phyloP scores from a whole-genome alignment of 2,113 vertebrate genomes.

The Nipponia nippon region DNA sequence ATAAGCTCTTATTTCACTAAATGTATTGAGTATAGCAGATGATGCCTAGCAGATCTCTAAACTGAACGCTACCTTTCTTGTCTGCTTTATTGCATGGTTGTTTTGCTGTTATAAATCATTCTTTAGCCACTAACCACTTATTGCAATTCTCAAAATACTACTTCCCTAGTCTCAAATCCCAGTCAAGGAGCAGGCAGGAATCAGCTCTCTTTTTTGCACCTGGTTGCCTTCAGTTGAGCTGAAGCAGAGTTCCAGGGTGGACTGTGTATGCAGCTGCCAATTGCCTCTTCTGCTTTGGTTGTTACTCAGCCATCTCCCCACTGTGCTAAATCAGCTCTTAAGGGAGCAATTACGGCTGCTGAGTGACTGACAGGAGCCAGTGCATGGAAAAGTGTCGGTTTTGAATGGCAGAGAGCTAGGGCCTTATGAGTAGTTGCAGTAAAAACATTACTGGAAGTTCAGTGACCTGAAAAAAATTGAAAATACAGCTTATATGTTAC shows the following conservation, averaged over 20 bases:
- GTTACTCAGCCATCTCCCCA: not conserved
- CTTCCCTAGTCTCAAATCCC: not conserved
- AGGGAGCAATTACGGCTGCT: not conserved
- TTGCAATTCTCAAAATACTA: not conserved
- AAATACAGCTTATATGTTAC: not conserved
- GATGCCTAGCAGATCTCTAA: not conserved
- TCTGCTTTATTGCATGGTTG: not conserved
- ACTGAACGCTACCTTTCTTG: not conserved
- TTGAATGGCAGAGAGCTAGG: not conserved
- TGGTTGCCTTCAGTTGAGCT: not conserved
- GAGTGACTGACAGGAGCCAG: not conserved
- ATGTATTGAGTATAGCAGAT: not conserved
- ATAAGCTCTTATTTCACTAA: not conserved
- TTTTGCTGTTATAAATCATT: not conserved
- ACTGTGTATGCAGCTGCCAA: not conserved
- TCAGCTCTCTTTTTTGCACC: not conserved
- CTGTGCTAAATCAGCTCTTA: not conserved
- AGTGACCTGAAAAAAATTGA: not conserved
- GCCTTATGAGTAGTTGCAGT: not conserved
- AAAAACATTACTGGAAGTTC: not conserved
- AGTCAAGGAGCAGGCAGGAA: not conserved
- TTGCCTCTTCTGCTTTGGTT: not conserved
- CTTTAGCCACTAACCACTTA: not conserved
- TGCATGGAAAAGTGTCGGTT: not conserved
- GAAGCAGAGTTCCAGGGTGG: not conserved